These are phyloP conservation scores for Macrobrachium nipponense DNA, from an alignment of 1,140 invertebrate genomes.

Conservation along the genomic window DNA sequence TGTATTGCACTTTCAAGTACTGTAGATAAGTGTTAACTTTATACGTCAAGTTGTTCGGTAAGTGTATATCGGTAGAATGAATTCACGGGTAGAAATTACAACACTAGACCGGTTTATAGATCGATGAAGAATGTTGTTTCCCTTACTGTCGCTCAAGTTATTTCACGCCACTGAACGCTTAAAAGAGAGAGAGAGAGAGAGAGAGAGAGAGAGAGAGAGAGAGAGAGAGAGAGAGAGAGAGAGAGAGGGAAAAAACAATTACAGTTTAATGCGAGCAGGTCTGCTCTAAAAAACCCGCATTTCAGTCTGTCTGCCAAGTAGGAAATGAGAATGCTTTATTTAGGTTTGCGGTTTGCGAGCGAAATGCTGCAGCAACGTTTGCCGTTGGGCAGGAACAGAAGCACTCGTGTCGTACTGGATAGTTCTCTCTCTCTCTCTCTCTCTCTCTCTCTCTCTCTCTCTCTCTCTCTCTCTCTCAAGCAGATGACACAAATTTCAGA, in stretches of 20 bases:
- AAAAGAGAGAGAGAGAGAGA: too few species aligned
- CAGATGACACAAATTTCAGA: background rate
- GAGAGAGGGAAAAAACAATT: slow-evolving; percentile 20
- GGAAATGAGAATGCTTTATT: too few species aligned
- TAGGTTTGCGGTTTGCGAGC: too few species aligned
- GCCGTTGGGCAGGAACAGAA: too few species aligned
- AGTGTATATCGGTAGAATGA: too few species aligned
- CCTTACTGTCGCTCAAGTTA: background rate
- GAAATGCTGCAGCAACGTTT: too few species aligned
- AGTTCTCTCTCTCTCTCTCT: slow-evolving; percentile 26
- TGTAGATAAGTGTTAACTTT: too few species aligned
- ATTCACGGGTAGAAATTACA: background rate
- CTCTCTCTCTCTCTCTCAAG: slow-evolving; percentile 32
- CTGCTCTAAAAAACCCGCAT: background rate
- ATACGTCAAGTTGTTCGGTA: too few species aligned
- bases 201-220: slow-evolving; percentile 36
- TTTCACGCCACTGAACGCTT: background rate
- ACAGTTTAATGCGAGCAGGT: background rate
- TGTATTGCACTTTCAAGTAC: too few species aligned
- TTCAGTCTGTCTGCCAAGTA: slow-evolving; percentile 25
- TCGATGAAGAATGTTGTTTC: background rate
- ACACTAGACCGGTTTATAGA: background rate
- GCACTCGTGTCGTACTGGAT: slow-evolving; percentile 18
- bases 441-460: slow-evolving; percentile 31
- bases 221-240: slow-evolving; percentile 29